Conservation (phyloP, 2,888 invertebrate species). For the Lamellibrachia satsuma region DNA sequence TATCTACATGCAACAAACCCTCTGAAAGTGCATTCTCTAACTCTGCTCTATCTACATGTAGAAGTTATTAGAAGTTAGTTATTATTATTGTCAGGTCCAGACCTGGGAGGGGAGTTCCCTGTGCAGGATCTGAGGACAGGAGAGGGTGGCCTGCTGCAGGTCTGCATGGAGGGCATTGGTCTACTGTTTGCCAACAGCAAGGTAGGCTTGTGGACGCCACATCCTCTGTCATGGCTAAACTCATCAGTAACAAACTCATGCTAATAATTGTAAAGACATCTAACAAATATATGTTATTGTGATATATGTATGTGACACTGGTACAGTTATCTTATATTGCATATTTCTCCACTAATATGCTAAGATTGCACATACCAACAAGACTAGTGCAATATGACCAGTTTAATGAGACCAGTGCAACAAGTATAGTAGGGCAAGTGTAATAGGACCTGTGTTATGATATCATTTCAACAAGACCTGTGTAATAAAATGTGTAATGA, state of each 20-base stretch:
- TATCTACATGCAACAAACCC: too few relatives aligned
- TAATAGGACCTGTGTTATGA: background rate
- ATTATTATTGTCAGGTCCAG: conserved; percentile 63
- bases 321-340: too few relatives aligned
- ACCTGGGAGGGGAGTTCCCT: conserved; percentile 89
- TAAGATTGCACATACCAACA: background rate
- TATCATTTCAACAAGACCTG: background rate
- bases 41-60: too few relatives aligned
- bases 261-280: background rate
- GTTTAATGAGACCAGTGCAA: background rate
- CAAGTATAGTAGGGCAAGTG: background rate
- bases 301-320: too few relatives aligned
- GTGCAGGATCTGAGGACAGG: conserved; percentile 97
- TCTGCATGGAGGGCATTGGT: conserved; percentile 99
- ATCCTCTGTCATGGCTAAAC: background rate
- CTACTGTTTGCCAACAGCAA: conserved; percentile 99
- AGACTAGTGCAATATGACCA: background rate
- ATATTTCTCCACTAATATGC: background rate
- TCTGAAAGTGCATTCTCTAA: too few relatives aligned
- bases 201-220: conserved; percentile 70
- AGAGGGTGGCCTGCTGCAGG: conserved; percentile 92
- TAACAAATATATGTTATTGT: too few relatives aligned
- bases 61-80: too few relatives aligned
- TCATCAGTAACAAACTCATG: background rate
- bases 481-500: background rate